A percentile compares a stretch with the other conserved stretches of the same genome.
phyloP scores from a whole-genome alignment of 2,113 vertebrate species.

The Blennius ocellaris region DNA sequence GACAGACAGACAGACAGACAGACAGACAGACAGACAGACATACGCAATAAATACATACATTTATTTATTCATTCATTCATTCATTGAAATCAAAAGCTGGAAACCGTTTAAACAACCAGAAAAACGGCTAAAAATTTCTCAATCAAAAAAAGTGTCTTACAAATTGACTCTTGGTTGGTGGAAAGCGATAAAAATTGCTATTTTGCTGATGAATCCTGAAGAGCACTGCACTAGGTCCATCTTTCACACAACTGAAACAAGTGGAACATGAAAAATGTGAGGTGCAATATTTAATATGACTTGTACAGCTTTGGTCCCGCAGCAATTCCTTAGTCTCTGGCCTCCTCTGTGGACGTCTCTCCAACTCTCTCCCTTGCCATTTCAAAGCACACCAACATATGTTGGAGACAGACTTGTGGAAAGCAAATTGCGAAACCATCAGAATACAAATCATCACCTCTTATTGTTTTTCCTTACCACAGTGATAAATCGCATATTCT shows the following conservation, averaged over 20 bases:
- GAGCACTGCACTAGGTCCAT: not conserved
- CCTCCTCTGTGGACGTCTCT: not conserved
- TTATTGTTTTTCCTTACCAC: not conserved
- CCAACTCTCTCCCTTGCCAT: constrained; percentile 30
- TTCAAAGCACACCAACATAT: constrained; percentile 55
- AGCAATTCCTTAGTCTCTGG: constrained; percentile 20
- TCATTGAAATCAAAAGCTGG: too few species aligned
- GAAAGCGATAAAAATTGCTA: too few species aligned
- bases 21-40: too few species aligned
- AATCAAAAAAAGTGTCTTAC: too few species aligned
- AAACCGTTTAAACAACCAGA: too few species aligned
- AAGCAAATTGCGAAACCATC: constrained; percentile 49
- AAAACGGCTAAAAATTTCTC: too few species aligned
- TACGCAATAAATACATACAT: too few species aligned
- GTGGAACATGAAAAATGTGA: constrained; percentile 8
- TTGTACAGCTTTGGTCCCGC: constrained; percentile 9
- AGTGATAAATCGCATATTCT: constrained; percentile 47
- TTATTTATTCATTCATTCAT: too few species aligned
- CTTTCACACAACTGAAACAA: not conserved
- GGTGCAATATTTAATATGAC: not conserved
- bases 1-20: too few species aligned
- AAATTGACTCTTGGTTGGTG: too few species aligned
- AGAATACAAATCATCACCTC: constrained; percentile 63
- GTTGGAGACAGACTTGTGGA: constrained; percentile 37
- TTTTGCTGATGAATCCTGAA: not conserved